Evolutionary conservation across 2,888 invertebrate genomes (phyloP), one percentile per base, ranked within the genome.

Genomic region (Onchidella celtica): DNA sequence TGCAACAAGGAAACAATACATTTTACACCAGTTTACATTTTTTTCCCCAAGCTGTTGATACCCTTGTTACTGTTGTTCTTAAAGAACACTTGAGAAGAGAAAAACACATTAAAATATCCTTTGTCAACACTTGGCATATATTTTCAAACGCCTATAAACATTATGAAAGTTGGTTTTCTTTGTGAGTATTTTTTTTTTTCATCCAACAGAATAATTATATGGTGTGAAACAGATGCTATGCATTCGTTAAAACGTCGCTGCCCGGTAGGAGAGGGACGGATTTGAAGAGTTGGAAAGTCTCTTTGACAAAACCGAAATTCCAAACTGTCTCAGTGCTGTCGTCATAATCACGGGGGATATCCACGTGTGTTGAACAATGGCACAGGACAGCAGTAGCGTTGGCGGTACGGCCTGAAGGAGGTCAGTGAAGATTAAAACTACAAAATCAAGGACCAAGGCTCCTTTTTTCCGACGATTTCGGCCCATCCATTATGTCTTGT

Each of bases 381-480:
- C 65, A 11, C 27, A 29, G 34, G 75, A 29, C 14, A 57, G 55
- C 57, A 36, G 36, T 24, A 68, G n/a, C n/a, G 57, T 4, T 57
- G 34, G 32, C 9, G 47, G 36, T 27, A 57, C 27, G 14, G 9
- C 68, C 38, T 57, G 29, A 29, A 57, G 34, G 27, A 68, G 77
- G 77, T 77, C 68, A 77, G 68, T 55, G 34, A 3, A 57, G 77
- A 68, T 77, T 77, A 77, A 55, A 36, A 55, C 32, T 75, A 63
- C 32, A 29, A 61, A 40, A 38, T n/a, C n/a, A 2, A 34, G 65
- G 47, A 40, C 32, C 3, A 14, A 59, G 24, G 36, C 38, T 73
- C 61, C 73, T 73, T 32, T 27, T 34, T 38, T 47, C 47, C 47
- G 9, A 17, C 27, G 32, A 11, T 21, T 9, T 24, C 36, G 3